Percentiles rank a stretch among this genome's conserved stretches.
Evolutionary conservation across 1,140 invertebrate genomes (phyloP).

Genomic region (Andrena cerasifolii): DNA sequence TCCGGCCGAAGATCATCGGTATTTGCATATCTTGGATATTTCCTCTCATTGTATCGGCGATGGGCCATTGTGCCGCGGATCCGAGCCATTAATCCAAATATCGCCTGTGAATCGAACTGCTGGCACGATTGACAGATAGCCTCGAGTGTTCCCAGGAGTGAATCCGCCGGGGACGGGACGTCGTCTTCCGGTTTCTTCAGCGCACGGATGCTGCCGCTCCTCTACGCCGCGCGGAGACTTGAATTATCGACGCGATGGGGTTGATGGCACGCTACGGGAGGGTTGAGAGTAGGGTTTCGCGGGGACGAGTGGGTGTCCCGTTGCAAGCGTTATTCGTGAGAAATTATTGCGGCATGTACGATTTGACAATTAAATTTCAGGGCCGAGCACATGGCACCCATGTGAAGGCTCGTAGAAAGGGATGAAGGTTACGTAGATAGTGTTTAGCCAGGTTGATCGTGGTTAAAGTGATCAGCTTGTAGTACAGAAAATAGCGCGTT

Average conservation of each 20-base stretch:
- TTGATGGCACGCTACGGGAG: not conserved
- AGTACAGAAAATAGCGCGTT: no score
- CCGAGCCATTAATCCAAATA: constrained; percentile 81
- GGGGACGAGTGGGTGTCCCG: not conserved
- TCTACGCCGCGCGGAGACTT: not conserved
- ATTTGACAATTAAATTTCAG: no score
- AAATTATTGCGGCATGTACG: not conserved
- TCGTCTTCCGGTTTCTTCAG: constrained; percentile 68
- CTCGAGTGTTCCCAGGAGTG: constrained; percentile 79
- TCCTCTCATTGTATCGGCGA: constrained; percentile 80
- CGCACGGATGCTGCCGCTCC: constrained; percentile 36
- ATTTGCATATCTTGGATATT: constrained; percentile 82
- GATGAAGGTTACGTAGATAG: no score
- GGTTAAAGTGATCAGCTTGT: no score
- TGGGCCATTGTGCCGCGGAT: constrained; percentile 76
- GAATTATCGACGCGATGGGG: constrained; percentile 27
- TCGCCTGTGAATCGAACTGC: constrained; percentile 75
- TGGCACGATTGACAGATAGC: constrained; percentile 80
- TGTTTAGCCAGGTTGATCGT: no score
- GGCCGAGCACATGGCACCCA: no score
- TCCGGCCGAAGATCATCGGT: constrained; percentile 80
- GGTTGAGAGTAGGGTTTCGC: fast-evolving
- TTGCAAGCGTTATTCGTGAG: not conserved
- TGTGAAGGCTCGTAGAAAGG: no score
- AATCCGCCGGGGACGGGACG: constrained; percentile 50